Evolutionary conservation across 92 coral and sea anemone species (phyloP).

Genomic region (Epizoanthus rinbou): DNA sequence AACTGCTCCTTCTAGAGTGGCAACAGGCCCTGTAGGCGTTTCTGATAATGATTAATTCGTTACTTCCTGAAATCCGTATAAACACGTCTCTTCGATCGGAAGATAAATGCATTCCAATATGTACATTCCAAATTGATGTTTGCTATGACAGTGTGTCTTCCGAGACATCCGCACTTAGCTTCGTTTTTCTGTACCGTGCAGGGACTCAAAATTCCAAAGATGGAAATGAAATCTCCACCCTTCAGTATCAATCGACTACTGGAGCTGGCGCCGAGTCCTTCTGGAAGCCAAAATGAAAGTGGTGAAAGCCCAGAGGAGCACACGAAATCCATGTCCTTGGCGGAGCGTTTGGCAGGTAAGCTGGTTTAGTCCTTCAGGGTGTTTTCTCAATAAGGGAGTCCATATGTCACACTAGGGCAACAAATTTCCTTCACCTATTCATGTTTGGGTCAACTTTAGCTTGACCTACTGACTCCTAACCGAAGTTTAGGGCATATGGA

Average conservation of each 20-base stretch:
- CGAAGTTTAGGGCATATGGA: neutral
- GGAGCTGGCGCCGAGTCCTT: slow-evolving; percentile 52
- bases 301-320: slow-evolving; percentile 30
- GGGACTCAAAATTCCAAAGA: slow-evolving; percentile 35
- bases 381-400: slow-evolving; percentile 18
- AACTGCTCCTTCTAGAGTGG: slow-evolving; percentile 10
- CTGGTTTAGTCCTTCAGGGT: neutral
- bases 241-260: slow-evolving; percentile 66
- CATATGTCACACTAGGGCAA: slow-evolving; percentile 12
- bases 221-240: slow-evolving; percentile 57
- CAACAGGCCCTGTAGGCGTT: slow-evolving; percentile 36
- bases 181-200: neutral
- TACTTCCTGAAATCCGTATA: slow-evolving; percentile 42
- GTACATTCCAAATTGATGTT: slow-evolving; percentile 20
- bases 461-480: slow-evolving; percentile 32
- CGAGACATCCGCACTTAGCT: neutral
- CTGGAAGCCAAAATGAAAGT: slow-evolving; percentile 24
- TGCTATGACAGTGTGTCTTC: slow-evolving; percentile 28
- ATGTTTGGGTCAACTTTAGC: slow-evolving; percentile 7
- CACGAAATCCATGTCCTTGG: slow-evolving; percentile 68
- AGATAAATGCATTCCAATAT: slow-evolving; percentile 34
- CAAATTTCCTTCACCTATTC: slow-evolving; percentile 26
- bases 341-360: slow-evolving; percentile 89
- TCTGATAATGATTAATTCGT: slow-evolving; percentile 32
- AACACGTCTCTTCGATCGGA: slow-evolving; percentile 41